Evolutionary conservation across 35 echinoderm and acorn worm genomes (phyloP).

Genomic region (Anneissia japonica): DNA sequence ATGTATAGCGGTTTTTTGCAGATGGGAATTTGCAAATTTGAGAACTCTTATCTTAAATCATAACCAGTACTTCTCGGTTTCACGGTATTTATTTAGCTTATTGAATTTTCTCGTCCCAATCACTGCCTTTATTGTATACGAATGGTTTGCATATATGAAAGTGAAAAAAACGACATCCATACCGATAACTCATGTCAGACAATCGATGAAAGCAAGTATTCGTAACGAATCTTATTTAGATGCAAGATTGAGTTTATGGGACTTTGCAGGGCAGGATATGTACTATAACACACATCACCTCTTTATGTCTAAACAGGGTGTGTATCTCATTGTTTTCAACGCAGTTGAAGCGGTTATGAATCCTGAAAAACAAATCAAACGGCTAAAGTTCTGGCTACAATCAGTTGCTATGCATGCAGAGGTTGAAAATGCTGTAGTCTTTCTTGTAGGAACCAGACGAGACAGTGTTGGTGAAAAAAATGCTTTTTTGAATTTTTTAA

Average conservation of each 20-base stretch:
- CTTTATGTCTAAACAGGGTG: not conserved
- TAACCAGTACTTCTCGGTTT: not conserved
- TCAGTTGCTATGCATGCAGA: not conserved
- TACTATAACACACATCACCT: slow-evolving; percentile 15
- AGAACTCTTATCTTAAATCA: not conserved
- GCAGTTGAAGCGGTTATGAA: not conserved
- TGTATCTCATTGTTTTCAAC: slow-evolving; percentile 4
- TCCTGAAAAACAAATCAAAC: not conserved
- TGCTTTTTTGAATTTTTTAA: not conserved
- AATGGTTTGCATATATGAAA: not conserved
- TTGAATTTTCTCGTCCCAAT: not conserved
- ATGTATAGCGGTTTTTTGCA: not conserved
- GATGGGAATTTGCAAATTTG: not conserved
- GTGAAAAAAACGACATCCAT: not conserved
- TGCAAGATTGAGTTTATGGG: not conserved
- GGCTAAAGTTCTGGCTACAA: not conserved
- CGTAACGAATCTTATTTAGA: not conserved
- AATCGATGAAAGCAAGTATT: not conserved
- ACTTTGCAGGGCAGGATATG: slow-evolving; percentile 7
- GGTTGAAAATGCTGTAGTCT: not conserved
- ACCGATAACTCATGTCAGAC: not conserved
- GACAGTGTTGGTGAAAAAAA: not conserved
- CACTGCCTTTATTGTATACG: not conserved
- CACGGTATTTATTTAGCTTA: not conserved
- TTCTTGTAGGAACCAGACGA: slow-evolving; percentile 1